A percentile compares a stretch with the other conserved stretches of the same genome.
These are phyloP conservation scores for Ectemnius lituratus DNA, from an alignment of 2,888 invertebrate species.

Conservation along the genomic window DNA sequence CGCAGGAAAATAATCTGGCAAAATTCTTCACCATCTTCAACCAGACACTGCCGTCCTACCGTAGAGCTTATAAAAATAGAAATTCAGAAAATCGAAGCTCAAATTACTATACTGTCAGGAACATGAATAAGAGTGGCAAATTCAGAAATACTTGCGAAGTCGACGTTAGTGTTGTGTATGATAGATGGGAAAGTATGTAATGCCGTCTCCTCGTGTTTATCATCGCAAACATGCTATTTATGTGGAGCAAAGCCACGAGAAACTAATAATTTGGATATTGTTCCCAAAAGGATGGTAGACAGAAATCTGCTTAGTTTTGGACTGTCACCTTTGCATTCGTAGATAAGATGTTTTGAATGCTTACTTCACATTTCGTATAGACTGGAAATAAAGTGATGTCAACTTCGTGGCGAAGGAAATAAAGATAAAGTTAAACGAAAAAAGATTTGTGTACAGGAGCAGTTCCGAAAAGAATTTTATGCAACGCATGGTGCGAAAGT, in stretches of 20 bases:
- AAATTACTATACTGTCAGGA: slow-evolving; percentile 11
- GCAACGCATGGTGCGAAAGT: no score
- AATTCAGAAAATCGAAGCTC: slow-evolving; percentile 6
- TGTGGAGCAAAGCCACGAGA: slow-evolving; percentile 25
- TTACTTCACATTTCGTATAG: slow-evolving; percentile 25
- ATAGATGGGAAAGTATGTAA: slow-evolving; percentile 43
- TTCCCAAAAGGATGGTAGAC: slow-evolving; percentile 5
- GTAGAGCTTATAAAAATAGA: background rate
- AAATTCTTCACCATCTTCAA: slow-evolving; percentile 22
- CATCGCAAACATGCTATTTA: slow-evolving; percentile 19
- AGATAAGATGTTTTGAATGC: slow-evolving; percentile 29
- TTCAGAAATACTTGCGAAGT: slow-evolving; percentile 9
- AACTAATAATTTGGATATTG: slow-evolving; percentile 11
- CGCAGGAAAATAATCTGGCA: slow-evolving; percentile 17
- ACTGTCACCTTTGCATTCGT: slow-evolving; percentile 21
- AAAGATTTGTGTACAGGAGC: slow-evolving; percentile 14
- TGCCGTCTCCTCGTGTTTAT: slow-evolving; percentile 1
- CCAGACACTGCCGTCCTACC: slow-evolving; percentile 38
- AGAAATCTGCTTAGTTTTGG: slow-evolving; percentile 16
- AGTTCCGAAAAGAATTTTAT: slow-evolving; percentile 16
- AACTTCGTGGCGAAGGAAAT: slow-evolving; percentile 6
- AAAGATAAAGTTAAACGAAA: background rate
- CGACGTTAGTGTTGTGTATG: slow-evolving; percentile 16
- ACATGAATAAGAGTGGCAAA: slow-evolving; percentile 5
- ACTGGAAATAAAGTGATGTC: slow-evolving; percentile 9